phyloP scores from a whole-genome alignment of 2,113 vertebrate species.

The Odocoileus virginianus region DNA sequence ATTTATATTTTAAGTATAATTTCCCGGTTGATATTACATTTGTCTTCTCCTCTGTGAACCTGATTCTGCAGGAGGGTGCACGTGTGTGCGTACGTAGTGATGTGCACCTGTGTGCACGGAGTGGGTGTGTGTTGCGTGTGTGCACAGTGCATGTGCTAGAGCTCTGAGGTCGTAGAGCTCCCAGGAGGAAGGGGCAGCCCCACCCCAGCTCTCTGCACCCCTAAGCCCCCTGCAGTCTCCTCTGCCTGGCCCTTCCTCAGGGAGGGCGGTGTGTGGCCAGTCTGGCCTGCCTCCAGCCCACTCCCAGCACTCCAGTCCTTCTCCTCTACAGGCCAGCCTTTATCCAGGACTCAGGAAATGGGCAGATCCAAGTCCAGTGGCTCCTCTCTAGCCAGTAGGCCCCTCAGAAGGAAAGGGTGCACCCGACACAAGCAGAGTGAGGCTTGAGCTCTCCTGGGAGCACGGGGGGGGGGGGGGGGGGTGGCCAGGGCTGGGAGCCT shows the following conservation, averaged over 20 bases:
- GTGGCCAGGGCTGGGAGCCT: background rate
- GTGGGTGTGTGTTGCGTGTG: background rate
- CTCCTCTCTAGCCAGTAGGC: background rate
- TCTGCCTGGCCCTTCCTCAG: background rate
- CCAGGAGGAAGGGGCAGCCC: too few relatives aligned
- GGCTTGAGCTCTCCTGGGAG: background rate
- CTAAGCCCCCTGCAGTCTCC: background rate
- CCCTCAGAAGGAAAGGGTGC: background rate
- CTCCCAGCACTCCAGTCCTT: fast-evolving
- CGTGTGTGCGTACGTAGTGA: fast-evolving
- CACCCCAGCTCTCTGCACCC: fast-evolving
- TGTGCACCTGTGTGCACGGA: fast-evolving
- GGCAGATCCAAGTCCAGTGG: background rate
- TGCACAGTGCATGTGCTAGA: fast-evolving
- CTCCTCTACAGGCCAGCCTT: too few relatives aligned
- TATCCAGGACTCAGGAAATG: background rate
- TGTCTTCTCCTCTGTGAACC: background rate
- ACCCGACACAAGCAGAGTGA: background rate
- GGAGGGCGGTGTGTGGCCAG: background rate
- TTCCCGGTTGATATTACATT: background rate
- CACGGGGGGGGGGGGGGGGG: background rate
- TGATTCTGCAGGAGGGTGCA: background rate
- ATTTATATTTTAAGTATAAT: background rate
- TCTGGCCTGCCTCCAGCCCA: background rate
- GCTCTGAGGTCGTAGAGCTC: fast-evolving